Percentiles rank a stretch among this genome's conserved stretches.
phyloP scores from a whole-genome alignment of 1,140 invertebrate species.

The Arion vulgaris region DNA sequence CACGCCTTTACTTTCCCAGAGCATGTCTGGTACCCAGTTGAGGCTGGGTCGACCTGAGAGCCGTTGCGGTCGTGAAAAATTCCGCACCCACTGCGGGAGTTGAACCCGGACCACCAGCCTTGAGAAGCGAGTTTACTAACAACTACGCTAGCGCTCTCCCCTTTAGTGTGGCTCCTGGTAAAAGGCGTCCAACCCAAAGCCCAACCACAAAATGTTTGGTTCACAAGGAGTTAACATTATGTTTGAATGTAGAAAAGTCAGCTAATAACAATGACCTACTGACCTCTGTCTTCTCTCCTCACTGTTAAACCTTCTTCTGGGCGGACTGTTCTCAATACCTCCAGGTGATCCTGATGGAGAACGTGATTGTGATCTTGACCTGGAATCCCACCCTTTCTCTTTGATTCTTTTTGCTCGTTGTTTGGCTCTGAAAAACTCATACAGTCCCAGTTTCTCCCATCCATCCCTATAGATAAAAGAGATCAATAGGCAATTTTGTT shows the following conservation, averaged over 20 bases:
- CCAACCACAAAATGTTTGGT: too few species aligned
- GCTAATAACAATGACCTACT: background rate
- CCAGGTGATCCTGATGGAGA: slow-evolving; percentile 51
- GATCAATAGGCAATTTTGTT: background rate
- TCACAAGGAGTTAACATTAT: background rate
- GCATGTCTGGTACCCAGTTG: too few species aligned
- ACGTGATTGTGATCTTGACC: slow-evolving; percentile 51
- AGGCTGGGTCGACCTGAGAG: too few species aligned
- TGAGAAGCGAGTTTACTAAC: too few species aligned
- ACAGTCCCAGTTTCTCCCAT: slow-evolving; percentile 96
- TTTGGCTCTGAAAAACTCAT: slow-evolving; percentile 98
- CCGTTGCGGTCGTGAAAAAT: too few species aligned
- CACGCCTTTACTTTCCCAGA: too few species aligned
- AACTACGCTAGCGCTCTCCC: too few species aligned
- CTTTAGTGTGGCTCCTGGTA: too few species aligned
- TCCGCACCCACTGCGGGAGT: too few species aligned
- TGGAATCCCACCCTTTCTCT: slow-evolving; percentile 77
- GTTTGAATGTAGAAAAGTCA: background rate
- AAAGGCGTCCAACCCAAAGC: too few species aligned
- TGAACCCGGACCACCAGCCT: too few species aligned
- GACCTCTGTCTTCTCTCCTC: slow-evolving; percentile 27
- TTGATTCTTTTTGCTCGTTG: slow-evolving; percentile 90
- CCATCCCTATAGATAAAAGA: slow-evolving; percentile 83
- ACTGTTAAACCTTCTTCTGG: slow-evolving; percentile 37
- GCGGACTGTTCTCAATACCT: slow-evolving; percentile 2